These are phyloP conservation scores for Mylabris sibirica DNA, from an alignment of 2,888 invertebrate species.

Conservation along the genomic window DNA sequence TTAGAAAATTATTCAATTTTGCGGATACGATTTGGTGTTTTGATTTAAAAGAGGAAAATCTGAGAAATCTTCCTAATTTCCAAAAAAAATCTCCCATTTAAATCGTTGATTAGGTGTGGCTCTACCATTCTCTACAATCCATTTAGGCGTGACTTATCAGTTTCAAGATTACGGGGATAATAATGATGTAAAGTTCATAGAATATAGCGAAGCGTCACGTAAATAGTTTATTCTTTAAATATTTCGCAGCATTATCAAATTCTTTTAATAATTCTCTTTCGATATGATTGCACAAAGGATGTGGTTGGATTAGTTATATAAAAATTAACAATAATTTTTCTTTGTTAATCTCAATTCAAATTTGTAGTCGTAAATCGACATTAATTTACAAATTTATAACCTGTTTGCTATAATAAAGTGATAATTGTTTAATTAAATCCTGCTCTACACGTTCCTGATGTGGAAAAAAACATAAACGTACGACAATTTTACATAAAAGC, in stretches of 20 bases:
- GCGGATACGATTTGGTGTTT: no score
- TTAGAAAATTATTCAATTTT: no score
- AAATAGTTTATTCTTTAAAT: background rate
- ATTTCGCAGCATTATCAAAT: background rate
- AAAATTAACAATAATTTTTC: background rate
- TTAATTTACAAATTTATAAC: background rate
- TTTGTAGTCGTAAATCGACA: background rate
- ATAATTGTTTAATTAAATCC: background rate
- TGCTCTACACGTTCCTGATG: background rate
- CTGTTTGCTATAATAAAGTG: background rate
- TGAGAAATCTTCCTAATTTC: background rate
- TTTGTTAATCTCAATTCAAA: background rate
- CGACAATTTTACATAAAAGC: background rate
- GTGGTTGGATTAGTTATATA: background rate
- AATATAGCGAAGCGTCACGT: slow-evolving; percentile 1
- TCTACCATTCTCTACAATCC: slow-evolving; percentile 1
- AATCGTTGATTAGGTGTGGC: background rate
- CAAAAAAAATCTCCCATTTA: background rate
- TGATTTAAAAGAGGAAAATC: no score
- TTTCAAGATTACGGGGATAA: background rate
- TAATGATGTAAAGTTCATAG: background rate
- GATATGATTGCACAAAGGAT: background rate
- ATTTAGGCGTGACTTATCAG: slow-evolving; percentile 7
- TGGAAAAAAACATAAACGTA: background rate
- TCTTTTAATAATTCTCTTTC: background rate